Percentiles rank a stretch among this genome's conserved stretches.
phyloP scores from a whole-genome alignment of 2,113 vertebrate genomes.

The Rattus norvegicus region DNA sequence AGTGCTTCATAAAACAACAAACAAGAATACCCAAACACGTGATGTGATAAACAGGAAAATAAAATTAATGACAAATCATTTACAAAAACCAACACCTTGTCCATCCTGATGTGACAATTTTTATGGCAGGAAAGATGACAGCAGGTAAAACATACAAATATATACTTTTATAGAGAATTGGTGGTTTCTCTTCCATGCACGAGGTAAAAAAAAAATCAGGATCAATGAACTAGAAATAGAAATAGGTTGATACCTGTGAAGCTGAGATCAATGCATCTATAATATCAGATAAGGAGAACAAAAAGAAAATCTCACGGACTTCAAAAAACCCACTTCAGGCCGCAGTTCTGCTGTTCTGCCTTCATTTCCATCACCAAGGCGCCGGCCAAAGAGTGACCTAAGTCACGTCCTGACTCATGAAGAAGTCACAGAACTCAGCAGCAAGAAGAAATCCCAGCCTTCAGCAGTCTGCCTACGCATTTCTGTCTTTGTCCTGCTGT shows the following conservation, averaged over 20 bases:
- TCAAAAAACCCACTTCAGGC: not conserved
- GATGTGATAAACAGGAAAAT: slow-evolving; percentile 45
- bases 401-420: slow-evolving; percentile 28
- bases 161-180: not conserved
- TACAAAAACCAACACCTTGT: not conserved
- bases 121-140: not conserved
- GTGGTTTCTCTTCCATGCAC: not conserved
- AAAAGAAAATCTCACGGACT: not conserved
- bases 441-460: not conserved
- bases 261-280: not conserved
- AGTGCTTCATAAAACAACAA: slow-evolving; percentile 30
- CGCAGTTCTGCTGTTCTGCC: not conserved
- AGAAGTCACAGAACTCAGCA: not conserved
- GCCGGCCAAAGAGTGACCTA: not conserved
- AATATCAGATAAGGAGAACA: not conserved
- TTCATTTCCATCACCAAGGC: not conserved
- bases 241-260: not conserved
- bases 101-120: not conserved
- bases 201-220: not conserved
- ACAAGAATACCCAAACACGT: not conserved
- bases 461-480: not conserved
- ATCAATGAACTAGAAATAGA: slow-evolving; percentile 35
- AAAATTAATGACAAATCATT: slow-evolving; percentile 54
- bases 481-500: not conserved
- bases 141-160: not conserved